Conservation (phyloP, 2,888 invertebrate species). For the Phorcus lineatus region DNA sequence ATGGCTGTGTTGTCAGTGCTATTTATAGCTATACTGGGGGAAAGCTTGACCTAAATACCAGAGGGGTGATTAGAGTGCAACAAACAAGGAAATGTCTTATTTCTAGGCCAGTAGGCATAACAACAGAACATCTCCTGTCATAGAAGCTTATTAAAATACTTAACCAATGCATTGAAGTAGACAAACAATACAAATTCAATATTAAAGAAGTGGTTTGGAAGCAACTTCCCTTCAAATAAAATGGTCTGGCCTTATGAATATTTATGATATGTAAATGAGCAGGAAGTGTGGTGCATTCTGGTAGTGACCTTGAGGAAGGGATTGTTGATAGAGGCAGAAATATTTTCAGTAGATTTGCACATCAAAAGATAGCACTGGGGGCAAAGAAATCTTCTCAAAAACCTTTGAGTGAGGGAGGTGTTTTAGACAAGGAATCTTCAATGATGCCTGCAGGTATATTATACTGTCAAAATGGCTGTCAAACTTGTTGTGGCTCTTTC, state of each 20-base stretch:
- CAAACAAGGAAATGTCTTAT: no score
- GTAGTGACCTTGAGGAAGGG: not conserved
- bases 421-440: not conserved
- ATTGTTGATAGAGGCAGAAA: conserved; percentile 4
- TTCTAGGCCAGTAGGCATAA: no score
- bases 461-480: not conserved
- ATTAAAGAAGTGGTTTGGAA: no score
- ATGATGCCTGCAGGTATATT: not conserved
- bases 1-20: conserved; percentile 13
- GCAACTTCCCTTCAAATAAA: no score
- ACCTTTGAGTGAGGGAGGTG: not conserved
- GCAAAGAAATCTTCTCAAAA: conserved; percentile 7
- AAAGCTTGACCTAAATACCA: not conserved
- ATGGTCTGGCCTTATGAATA: not conserved
- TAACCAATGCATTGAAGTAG: no score
- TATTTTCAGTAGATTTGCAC: not conserved
- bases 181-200: no score
- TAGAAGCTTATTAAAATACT: no score
- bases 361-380: not conserved
- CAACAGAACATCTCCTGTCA: no score
- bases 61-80: no score
- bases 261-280: not conserved
- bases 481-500: not conserved
- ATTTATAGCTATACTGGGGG: not conserved
- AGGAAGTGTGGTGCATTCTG: conserved; percentile 6